phyloP scores from a whole-genome alignment of 2,888 invertebrate genomes.

The Epinotia demarniana region DNA sequence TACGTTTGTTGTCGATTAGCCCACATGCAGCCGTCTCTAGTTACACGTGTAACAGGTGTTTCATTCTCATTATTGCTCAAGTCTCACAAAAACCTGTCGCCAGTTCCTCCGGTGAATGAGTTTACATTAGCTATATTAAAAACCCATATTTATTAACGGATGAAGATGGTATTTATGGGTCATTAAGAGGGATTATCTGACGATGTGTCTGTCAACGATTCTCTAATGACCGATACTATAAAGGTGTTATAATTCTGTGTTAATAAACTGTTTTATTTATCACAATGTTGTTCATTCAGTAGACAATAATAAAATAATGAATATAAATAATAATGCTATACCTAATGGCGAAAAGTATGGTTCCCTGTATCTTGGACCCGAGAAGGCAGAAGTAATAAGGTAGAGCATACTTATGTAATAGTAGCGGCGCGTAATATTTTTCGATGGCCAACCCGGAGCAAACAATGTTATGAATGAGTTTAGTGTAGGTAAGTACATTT shows the following conservation, averaged over 20 bases:
- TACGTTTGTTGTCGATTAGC: slow-evolving; percentile 42
- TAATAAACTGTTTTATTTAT: slow-evolving; percentile 26
- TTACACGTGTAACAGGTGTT: slow-evolving; percentile 39
- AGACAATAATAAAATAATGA: not conserved
- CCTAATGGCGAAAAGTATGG: not conserved
- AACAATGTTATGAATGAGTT: too few species aligned
- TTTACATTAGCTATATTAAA: slow-evolving; percentile 27
- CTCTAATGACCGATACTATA: slow-evolving; percentile 8
- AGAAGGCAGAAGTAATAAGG: too few species aligned
- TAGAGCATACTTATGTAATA: too few species aligned
- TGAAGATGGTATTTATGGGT: slow-evolving; percentile 22
- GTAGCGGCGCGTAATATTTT: too few species aligned
- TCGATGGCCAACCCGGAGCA: too few species aligned
- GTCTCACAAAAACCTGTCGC: slow-evolving; percentile 6
- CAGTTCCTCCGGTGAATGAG: slow-evolving; percentile 25
- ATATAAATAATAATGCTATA: not conserved
- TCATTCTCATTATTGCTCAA: slow-evolving; percentile 16
- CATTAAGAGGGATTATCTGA: slow-evolving; percentile 29
- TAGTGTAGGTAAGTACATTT: too few species aligned
- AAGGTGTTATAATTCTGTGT: slow-evolving; percentile 2
- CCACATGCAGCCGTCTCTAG: slow-evolving; percentile 39
- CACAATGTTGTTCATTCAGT: not conserved
- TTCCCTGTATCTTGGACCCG: not conserved
- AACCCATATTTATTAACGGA: slow-evolving; percentile 22
- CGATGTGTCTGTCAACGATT: slow-evolving; percentile 24